These are phyloP conservation scores for Brachyalestes nurse DNA, from an alignment of 2,797 vertebrate species.

Conservation along the genomic window DNA sequence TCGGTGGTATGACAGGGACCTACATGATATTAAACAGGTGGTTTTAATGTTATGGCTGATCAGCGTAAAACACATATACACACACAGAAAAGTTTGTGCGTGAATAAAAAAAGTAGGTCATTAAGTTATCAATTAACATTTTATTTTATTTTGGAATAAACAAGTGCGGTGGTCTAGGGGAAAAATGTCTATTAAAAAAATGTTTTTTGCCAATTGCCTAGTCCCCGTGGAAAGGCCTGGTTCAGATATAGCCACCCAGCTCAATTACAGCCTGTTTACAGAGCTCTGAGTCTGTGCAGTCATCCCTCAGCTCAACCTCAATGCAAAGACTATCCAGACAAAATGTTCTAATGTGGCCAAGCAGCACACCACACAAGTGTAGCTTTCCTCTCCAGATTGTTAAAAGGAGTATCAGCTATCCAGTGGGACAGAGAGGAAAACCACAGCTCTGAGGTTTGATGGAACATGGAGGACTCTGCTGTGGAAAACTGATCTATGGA, in stretches of 20 bases:
- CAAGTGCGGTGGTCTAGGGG: constrained; percentile 54
- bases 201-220: constrained; percentile 58
- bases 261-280: constrained; percentile 70
- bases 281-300: constrained; percentile 62
- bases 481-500: constrained; percentile 69
- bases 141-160: constrained; percentile 58
- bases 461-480: constrained; percentile 63
- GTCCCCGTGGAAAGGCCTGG: constrained; percentile 58
- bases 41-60: too few species aligned
- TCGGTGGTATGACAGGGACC: too few species aligned
- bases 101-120: constrained; percentile 9
- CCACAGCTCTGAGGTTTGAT: constrained; percentile 58
- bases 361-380: constrained; percentile 57
- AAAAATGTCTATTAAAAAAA: constrained; percentile 62
- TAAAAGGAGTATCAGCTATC: constrained; percentile 60
- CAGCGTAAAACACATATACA: too few species aligned
- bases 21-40: too few species aligned
- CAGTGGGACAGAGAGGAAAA: constrained; percentile 62
- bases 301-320: constrained; percentile 61
- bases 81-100: too few species aligned
- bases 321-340: constrained; percentile 51
- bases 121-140: constrained; percentile 63
- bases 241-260: constrained; percentile 64
- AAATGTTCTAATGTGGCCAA: constrained; percentile 54
- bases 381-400: constrained; percentile 61